phyloP scores from a whole-genome alignment of 2,797 vertebrate species.

The Sebastes hubbsi region DNA sequence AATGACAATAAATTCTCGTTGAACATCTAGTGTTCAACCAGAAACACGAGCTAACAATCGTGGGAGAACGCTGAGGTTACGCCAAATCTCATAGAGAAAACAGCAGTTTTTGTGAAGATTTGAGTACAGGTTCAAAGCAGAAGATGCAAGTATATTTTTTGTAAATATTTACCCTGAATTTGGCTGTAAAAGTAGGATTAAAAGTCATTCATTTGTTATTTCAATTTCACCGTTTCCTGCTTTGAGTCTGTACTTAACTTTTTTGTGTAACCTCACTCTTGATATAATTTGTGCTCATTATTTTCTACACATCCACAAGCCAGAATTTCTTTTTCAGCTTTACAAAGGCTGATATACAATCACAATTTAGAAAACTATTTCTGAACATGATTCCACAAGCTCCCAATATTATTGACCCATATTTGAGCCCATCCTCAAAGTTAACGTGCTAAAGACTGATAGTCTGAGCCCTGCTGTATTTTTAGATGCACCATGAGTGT shows the following conservation, averaged over 20 bases:
- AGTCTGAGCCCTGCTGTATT: slow-evolving; percentile 13
- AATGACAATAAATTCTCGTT: too few relatives aligned
- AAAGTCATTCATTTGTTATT: too few relatives aligned
- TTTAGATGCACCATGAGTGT: slow-evolving; percentile 13
- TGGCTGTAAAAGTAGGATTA: neutral
- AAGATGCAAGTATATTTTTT: neutral
- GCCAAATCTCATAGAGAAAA: neutral
- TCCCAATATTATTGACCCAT: neutral
- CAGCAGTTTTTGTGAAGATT: fast-evolving
- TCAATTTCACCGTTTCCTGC: too few relatives aligned
- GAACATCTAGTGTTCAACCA: too few relatives aligned
- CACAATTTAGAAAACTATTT: neutral
- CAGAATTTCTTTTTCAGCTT: neutral
- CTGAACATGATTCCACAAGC: neutral
- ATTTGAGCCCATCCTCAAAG: neutral
- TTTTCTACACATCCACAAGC: too few relatives aligned
- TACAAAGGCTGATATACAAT: neutral
- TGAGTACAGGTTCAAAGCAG: neutral
- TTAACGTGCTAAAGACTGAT: neutral
- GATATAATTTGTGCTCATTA: neutral
- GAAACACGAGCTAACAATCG: neutral
- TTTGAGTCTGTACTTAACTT: neutral
- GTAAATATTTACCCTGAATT: neutral
- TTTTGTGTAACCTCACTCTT: neutral
- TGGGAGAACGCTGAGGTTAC: neutral